Conservation (phyloP, 2,888 invertebrate genomes). For the Linnaemya vulpina region DNA sequence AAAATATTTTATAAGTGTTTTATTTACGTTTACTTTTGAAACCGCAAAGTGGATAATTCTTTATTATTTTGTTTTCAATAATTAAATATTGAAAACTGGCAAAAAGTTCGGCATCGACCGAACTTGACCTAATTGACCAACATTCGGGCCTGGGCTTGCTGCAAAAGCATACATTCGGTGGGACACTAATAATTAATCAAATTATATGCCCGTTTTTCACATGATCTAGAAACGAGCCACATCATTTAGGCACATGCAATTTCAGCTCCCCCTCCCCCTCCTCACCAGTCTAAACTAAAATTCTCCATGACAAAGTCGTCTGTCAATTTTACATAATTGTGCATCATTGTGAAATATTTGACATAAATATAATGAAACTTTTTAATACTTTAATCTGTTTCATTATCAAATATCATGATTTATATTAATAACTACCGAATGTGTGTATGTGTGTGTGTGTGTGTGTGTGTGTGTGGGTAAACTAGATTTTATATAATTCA, state of each 20-base stretch:
- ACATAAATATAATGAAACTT: constrained; percentile 61
- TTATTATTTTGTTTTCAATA: too few relatives aligned
- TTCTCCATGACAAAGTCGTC: constrained; percentile 1
- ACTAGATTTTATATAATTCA: constrained; percentile 35
- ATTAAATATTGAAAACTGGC: too few relatives aligned
- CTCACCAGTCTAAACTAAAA: background rate
- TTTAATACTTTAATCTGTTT: constrained; percentile 69
- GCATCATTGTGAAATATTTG: constrained; percentile 42
- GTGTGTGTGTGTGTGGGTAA: background rate
- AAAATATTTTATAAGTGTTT: too few relatives aligned
- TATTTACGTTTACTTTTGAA: too few relatives aligned
- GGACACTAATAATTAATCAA: too few relatives aligned
- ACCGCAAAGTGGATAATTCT: too few relatives aligned
- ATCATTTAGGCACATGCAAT: background rate
- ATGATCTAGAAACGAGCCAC: too few relatives aligned
- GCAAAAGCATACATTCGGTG: too few relatives aligned
- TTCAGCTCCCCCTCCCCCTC: background rate
- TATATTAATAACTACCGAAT: constrained; percentile 59
- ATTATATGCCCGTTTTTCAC: too few relatives aligned
- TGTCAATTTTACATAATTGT: constrained; percentile 33
- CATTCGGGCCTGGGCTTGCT: too few relatives aligned
- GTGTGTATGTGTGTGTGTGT: background rate
- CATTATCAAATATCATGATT: constrained; percentile 67
- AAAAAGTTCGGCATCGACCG: too few relatives aligned
- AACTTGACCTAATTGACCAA: too few relatives aligned